Evolutionary conservation across 1,140 invertebrate genomes (phyloP), one percentile per base, ranked within the genome.

Genomic region (Melitaea cinxia): DNA sequence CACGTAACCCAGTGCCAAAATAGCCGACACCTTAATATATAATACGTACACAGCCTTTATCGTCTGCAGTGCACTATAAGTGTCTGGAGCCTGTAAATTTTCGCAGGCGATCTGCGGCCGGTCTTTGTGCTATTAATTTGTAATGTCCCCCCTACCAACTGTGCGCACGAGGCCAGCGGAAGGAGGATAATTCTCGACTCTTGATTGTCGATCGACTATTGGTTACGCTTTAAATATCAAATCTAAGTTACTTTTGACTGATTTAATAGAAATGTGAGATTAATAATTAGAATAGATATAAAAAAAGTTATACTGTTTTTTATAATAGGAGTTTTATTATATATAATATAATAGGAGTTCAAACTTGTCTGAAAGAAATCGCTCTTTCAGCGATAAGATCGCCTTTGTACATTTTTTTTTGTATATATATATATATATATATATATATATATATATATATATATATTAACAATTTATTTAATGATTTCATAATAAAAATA

Each of bases 91-190:
- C 83, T 88, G 83, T 89, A 89, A 89, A 89, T 88, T 89, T 88
- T 88, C 82, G 82, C 78, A 80, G 82, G 79, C 87, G 83, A 89
- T 86, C 87, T 89, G 83, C 79, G 87, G 87, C 76, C 79, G 87
- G 85, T 89, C 87, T 89, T 89, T 89, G 85, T 89, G 82, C 85
- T 89, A 89, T 89, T 89, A 89, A 89, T 88, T 89, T 89, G 86
- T 89, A 89, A 89, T 89, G 84, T 87, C 80, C 78, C 83, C 83
- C 83, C 72, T 68, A 62, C 62, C 73, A 70, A 70, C 81, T 80
- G 28, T 9, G 33, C 12, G 80, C 70, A 85, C 72, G 62, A 63
- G 76, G 65, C 66, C 56, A 53, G 59, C 28, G 54, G 59, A 64
- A 58, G 49, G 35, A 47, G 75, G 74, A 78, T 83, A 76, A 70